Evolutionary conservation across 1,140 invertebrate species (phyloP).

Genomic region (Drosophila simulans): DNA sequence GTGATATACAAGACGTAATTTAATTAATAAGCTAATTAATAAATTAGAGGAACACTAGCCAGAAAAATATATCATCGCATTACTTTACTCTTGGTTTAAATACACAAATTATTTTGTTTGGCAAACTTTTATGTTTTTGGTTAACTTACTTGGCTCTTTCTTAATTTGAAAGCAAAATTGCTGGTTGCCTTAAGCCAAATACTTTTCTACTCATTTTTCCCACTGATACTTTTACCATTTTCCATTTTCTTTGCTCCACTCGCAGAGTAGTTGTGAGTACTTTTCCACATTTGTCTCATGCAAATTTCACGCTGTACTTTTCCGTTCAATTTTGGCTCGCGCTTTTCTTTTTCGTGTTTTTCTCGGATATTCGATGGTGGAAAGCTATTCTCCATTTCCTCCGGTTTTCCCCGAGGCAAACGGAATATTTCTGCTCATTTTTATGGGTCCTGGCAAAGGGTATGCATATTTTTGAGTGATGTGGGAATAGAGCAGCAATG

Average conservation of each 20-base stretch:
- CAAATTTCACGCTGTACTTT: conserved; percentile 46
- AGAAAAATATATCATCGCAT: too few relatives aligned
- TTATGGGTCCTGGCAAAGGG: conserved; percentile 22
- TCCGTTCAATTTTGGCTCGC: conserved; percentile 35
- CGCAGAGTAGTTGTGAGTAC: conserved; percentile 18
- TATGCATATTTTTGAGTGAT: background rate
- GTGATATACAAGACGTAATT: too few relatives aligned
- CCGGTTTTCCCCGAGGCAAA: conserved; percentile 27
- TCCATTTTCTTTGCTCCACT: background rate
- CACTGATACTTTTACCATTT: background rate
- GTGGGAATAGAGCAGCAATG: background rate
- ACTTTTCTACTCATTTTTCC: background rate
- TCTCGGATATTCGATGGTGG: conserved; percentile 14
- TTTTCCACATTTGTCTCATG: conserved; percentile 44
- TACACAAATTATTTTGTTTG: too few relatives aligned
- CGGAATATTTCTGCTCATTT: conserved; percentile 52
- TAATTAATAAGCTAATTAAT: background rate
- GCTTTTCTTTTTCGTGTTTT: conserved; percentile 10
- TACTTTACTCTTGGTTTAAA: too few relatives aligned
- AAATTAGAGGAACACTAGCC: background rate
- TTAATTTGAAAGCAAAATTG: background rate
- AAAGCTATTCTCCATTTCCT: conserved; percentile 30
- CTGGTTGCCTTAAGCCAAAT: background rate
- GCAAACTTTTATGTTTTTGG: too few relatives aligned
- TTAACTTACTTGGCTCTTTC: background rate